These are phyloP conservation scores for Menidia menidia DNA, from an alignment of 2,797 vertebrate genomes.

Conservation along the genomic window DNA sequence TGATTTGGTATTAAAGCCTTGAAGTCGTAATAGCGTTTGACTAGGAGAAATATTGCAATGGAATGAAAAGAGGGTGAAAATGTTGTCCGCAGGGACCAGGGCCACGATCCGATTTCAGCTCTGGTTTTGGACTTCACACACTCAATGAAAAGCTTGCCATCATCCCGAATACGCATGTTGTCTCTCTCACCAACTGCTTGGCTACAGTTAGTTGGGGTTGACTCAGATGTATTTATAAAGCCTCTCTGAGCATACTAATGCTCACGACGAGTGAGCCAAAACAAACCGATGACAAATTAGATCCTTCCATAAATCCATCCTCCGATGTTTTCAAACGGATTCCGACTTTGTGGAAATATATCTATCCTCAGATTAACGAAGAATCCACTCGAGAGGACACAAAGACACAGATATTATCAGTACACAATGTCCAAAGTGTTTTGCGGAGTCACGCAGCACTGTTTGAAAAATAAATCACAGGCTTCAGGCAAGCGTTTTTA, in stretches of 20 bases:
- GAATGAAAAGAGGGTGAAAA: constrained; percentile 52
- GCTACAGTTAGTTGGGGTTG: constrained; percentile 46
- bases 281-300: background rate
- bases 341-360: constrained; percentile 19
- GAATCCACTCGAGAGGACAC: constrained; percentile 6
- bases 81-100: constrained; percentile 34
- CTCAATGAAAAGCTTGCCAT: constrained; percentile 35
- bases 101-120: constrained; percentile 39
- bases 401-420: constrained; percentile 13
- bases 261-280: background rate
- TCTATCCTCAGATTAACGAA: constrained; percentile 20
- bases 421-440: constrained; percentile 21
- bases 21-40: constrained; percentile 67
- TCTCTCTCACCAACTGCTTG: constrained; percentile 44
- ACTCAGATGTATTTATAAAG: constrained; percentile 35
- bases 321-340: constrained; percentile 21
- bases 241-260: background rate
- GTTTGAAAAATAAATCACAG: constrained; percentile 3
- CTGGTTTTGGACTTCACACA: constrained; percentile 42
- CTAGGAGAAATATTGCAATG: constrained; percentile 54
- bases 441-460: constrained; percentile 17
- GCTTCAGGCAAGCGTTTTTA: background rate
- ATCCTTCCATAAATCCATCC: constrained; percentile 6
- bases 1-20: constrained; percentile 61
- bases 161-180: constrained; percentile 5